phyloP scores from a whole-genome alignment of 2,888 invertebrate genomes.

The Nymphalis polychloros region DNA sequence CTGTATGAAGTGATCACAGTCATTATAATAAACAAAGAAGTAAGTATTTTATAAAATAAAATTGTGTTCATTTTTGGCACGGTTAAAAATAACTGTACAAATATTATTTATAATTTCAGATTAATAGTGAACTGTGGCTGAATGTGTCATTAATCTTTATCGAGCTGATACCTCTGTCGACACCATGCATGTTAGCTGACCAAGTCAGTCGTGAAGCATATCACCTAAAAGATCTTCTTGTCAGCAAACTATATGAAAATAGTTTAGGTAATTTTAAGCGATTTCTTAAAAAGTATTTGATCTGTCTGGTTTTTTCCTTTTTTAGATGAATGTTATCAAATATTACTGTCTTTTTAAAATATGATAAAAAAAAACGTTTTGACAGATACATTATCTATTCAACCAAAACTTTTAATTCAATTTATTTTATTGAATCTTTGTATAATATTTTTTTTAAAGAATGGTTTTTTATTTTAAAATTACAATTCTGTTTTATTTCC shows the following conservation, averaged over 20 bases:
- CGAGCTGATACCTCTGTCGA: constrained; percentile 8
- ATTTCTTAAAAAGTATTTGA: not conserved
- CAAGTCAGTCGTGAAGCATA: constrained; percentile 5
- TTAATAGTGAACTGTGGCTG: not conserved
- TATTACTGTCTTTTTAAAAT: too few species aligned
- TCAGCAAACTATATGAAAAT: not conserved
- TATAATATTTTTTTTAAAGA: too few species aligned
- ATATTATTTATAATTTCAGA: not conserved
- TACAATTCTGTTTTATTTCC: constrained; percentile 30
- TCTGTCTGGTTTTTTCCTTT: too few species aligned
- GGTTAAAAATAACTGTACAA: not conserved
- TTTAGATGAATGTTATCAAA: too few species aligned
- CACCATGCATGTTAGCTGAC: constrained; percentile 12
- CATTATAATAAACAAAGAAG: not conserved
- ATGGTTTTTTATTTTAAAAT: too few species aligned
- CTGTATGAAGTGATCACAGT: not conserved
- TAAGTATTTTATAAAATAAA: not conserved
- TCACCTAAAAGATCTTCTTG: not conserved
- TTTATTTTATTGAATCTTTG: too few species aligned
- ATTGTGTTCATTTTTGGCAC: too few species aligned
- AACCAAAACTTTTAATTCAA: too few species aligned
- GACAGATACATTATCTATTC: too few species aligned
- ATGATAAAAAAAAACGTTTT: too few species aligned
- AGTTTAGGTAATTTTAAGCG: not conserved
- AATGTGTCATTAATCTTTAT: not conserved